Evolutionary conservation across 2,797 vertebrate genomes (phyloP).

Genomic region (Psittacula derbiana): DNA sequence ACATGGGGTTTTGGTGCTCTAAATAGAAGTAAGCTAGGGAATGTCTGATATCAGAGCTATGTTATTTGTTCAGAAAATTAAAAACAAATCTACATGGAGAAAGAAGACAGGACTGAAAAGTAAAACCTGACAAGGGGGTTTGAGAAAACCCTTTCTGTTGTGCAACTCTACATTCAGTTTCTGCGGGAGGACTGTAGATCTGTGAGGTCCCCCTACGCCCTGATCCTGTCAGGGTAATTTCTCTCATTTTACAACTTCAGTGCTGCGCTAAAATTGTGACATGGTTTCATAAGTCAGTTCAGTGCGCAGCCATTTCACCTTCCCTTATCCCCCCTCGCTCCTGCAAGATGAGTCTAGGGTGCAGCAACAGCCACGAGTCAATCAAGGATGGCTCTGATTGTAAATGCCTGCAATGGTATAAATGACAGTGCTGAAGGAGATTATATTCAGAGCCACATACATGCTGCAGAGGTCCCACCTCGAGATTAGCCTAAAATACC

Average conservation of each 20-base stretch:
- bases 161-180: neutral
- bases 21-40: neutral
- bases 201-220: neutral
- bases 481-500: conserved; percentile 62
- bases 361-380: neutral
- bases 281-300: neutral
- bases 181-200: neutral
- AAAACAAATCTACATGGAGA: neutral
- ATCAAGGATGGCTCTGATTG: conserved; percentile 68
- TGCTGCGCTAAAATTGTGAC: neutral
- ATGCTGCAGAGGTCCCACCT: conserved; percentile 55
- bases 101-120: neutral
- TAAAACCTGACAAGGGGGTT: neutral
- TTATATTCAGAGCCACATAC: conserved; percentile 56
- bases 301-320: neutral
- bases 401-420: conserved; percentile 48
- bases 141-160: neutral
- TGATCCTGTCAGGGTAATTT: neutral
- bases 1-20: accelerated
- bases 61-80: neutral
- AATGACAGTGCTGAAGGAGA: conserved; percentile 61
- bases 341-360: neutral
- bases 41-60: neutral
- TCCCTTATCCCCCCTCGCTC: neutral
- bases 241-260: neutral